phyloP scores from a whole-genome alignment of 2,888 invertebrate genomes.

The Tenthredo amoena region DNA sequence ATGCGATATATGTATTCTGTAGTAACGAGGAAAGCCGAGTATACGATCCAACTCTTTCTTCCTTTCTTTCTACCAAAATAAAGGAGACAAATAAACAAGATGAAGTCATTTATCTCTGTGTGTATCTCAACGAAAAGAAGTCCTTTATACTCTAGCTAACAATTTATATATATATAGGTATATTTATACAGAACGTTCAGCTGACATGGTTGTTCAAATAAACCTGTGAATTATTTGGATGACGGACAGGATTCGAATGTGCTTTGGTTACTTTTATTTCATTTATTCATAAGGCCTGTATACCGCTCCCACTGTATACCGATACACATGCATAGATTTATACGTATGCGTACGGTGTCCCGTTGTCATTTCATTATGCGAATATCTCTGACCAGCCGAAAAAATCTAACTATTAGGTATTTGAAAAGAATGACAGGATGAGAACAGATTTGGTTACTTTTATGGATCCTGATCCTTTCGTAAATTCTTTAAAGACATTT shows the following conservation, averaged over 20 bases:
- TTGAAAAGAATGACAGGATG: background rate
- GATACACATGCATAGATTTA: slow-evolving; percentile 3
- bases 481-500: background rate
- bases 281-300: slow-evolving; percentile 29
- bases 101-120: background rate
- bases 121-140: slow-evolving; percentile 3
- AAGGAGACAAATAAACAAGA: background rate
- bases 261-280: slow-evolving; percentile 20
- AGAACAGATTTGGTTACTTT: background rate
- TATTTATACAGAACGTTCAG: background rate
- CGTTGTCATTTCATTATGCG: background rate
- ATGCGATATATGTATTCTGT: background rate
- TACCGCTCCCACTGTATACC: background rate
- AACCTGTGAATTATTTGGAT: slow-evolving; percentile 41
- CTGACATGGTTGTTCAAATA: slow-evolving; percentile 35
- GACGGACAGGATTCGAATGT: slow-evolving; percentile 40
- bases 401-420: background rate
- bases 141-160: background rate
- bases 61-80: background rate
- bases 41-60: background rate
- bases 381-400: background rate
- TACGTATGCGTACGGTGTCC: background rate
- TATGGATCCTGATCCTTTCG: background rate
- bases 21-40: background rate
- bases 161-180: background rate